Base-by-base conservation (phyloP, 2,113 vertebrate species). In the Telmatochromis brachygnathus region DNA sequence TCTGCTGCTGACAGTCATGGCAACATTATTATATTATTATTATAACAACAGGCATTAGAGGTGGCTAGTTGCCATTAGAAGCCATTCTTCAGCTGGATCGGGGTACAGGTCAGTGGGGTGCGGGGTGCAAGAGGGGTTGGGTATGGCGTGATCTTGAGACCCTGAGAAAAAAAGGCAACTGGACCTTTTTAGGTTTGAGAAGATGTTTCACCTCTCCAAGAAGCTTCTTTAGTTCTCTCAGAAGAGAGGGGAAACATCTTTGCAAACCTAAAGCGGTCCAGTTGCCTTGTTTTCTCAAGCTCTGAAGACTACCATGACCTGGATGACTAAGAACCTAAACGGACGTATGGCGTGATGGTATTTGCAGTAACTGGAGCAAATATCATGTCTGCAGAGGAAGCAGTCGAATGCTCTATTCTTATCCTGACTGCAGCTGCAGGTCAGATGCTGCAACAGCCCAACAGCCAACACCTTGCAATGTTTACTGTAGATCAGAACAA, bases 331-430 rank as follows among this genome's bases (percentile, higher is more conserved):
- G 62, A 68, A 68, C 62, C 62, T 68, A 39, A 13, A 39, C 62
- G 35, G 35, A 68, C 62, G 4, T 39, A 23, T 68, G 39, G 37
- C 17, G 56, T 89, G 86, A 94, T 95, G 94, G 92, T 93, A 95
- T 95, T 94, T 94, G 92, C 93, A 88, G 87, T 82, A 93, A 90
- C 87, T 83, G 82, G 75, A 93, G 93, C 94, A 94, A 95, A 94
- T 94, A 94, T 93, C 94, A 92, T 93, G 82, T 84, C 82, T 82
- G 92, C 87, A 87, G 84, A 90, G 81, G 85, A 89, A 94, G 91
- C 88, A 91, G 93, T 79, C 39, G 37, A 85, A 88, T 45, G 11
- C 58, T 86, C 49, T 28, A 84, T 58, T 9, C 82, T 79, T 83
- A 77, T 80, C 84, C n/a, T 55, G 88, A 82, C 81, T 17, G 81